Percentiles rank a stretch among this genome's conserved stretches.
These are phyloP conservation scores for Arctia plantaginis DNA, from an alignment of 2,888 invertebrate species.

Conservation along the genomic window DNA sequence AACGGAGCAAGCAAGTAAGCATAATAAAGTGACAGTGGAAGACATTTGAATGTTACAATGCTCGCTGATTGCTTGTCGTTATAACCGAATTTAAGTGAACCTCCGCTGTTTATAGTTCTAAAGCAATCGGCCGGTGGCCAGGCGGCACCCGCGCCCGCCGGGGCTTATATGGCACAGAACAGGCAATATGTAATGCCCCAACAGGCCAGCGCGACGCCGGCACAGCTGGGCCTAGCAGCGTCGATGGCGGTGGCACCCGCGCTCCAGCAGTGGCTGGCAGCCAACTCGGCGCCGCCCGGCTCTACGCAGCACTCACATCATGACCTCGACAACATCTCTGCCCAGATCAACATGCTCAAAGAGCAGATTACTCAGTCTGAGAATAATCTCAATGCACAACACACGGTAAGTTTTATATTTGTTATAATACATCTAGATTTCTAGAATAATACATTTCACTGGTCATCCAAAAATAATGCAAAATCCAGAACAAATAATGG, in stretches of 20 bases:
- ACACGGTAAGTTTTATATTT: slow-evolving; percentile 88
- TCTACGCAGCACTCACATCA: slow-evolving; percentile 61
- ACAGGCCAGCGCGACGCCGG: slow-evolving; percentile 85
- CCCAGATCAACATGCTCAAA: slow-evolving; percentile 93
- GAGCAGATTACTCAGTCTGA: slow-evolving; percentile 98
- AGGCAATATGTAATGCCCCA: slow-evolving; percentile 87
- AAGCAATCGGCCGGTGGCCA: slow-evolving; percentile 89
- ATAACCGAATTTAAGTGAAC: slow-evolving; percentile 83
- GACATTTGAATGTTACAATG: slow-evolving; percentile 66
- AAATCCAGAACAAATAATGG: neutral
- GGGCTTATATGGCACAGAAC: slow-evolving; percentile 86
- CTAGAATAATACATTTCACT: neutral
- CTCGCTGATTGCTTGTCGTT: slow-evolving; percentile 77
- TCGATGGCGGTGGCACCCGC: slow-evolving; percentile 83
- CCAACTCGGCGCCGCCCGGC: slow-evolving; percentile 72
- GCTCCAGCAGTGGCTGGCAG: slow-evolving; percentile 81
- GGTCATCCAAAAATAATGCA: no score
- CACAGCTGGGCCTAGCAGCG: slow-evolving; percentile 85
- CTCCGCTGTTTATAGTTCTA: slow-evolving; percentile 90
- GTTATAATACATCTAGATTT: neutral
- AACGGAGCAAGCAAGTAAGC: slow-evolving; percentile 97
- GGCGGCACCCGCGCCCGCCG: slow-evolving; percentile 82
- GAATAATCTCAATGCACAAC: slow-evolving; percentile 97
- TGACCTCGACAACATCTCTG: slow-evolving; percentile 87
- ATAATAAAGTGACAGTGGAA: slow-evolving; percentile 69